Conservation (phyloP, 2,888 invertebrate species). For the Julus scandinavius region DNA sequence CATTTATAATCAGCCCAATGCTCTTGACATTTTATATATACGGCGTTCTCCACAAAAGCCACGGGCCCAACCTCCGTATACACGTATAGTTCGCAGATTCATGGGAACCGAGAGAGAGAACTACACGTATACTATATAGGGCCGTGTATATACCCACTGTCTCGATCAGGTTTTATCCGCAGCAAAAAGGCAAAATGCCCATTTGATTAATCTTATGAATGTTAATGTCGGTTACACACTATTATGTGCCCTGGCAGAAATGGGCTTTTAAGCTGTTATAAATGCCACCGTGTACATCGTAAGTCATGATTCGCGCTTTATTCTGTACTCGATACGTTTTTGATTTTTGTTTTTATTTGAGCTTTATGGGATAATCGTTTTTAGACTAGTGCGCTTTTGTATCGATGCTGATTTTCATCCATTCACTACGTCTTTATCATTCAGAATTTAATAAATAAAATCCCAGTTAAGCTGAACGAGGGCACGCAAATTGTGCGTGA, state of each 20-base stretch:
- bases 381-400: neutral
- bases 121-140: neutral
- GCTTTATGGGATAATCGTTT: neutral
- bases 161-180: neutral
- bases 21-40: constrained; percentile 54
- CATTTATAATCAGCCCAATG: constrained; percentile 52
- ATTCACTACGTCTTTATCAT: neutral
- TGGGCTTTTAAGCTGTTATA: neutral
- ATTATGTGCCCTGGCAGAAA: neutral
- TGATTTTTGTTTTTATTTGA: no score
- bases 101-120: constrained; percentile 39
- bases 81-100: neutral
- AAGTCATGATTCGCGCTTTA: no score
- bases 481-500: no score
- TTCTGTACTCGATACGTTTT: no score
- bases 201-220: neutral
- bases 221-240: neutral
- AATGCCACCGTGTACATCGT: no score
- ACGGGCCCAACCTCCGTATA: neutral
- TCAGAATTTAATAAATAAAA: neutral
- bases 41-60: constrained; percentile 20
- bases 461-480: neutral
- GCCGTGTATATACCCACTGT: neutral
- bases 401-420: neutral
- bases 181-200: neutral